Conservation (phyloP, 2,797 vertebrate genomes). For the Halcyon smyrnensis region DNA sequence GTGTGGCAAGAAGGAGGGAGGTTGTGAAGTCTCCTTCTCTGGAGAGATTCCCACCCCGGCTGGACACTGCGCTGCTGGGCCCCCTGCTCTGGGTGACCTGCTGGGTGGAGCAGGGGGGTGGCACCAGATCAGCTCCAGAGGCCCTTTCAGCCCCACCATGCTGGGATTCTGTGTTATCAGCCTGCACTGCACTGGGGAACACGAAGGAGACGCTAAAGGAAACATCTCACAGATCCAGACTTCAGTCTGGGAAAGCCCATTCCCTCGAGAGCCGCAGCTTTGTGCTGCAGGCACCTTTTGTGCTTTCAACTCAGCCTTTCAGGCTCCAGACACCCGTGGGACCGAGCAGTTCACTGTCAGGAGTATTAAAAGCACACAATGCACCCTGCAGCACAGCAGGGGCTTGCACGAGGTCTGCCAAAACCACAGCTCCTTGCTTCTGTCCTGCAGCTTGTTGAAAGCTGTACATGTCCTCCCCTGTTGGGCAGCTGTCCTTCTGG, state of each 20-base stretch:
- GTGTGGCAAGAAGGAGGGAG: too few relatives aligned
- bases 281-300: not conserved
- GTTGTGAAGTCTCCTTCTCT: too few relatives aligned
- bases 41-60: not conserved
- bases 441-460: slow-evolving; percentile 11
- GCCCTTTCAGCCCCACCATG: not conserved
- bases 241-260: not conserved
- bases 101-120: not conserved
- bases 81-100: not conserved
- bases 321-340: not conserved
- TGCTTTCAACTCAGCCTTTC: not conserved
- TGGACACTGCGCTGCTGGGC: not conserved
- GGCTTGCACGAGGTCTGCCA: not conserved
- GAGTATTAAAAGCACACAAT: not conserved
- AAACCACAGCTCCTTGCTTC: slow-evolving; percentile 15
- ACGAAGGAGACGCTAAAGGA: not conserved
- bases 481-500: slow-evolving; percentile 30
- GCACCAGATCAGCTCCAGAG: not conserved
- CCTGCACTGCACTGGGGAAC: not conserved
- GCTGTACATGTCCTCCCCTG: not conserved
- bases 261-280: not conserved
- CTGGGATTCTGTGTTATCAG: not conserved
- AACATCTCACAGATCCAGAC: not conserved
- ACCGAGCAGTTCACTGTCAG: not conserved
- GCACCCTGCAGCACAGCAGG: not conserved